Evolutionary conservation across 2,797 vertebrate species (phyloP).

Genomic region (Aphelocoma californica): DNA sequence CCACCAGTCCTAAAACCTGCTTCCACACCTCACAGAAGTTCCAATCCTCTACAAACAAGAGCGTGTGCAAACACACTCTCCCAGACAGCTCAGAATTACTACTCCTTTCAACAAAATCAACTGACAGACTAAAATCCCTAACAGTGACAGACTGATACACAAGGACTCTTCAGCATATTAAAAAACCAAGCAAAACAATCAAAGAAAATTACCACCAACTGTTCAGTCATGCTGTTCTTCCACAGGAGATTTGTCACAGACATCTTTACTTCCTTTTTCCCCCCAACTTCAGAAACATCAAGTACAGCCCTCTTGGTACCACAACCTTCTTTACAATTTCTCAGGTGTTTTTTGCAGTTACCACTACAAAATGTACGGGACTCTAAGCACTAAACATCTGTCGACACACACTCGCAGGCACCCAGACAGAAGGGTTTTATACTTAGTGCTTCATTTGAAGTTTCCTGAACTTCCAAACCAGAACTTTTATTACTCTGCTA

Average conservation of each 20-base stretch:
- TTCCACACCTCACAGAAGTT: background rate
- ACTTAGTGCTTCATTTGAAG: background rate
- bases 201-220: background rate
- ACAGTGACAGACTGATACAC: background rate
- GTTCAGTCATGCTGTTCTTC: background rate
- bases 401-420: background rate
- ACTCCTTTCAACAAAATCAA: background rate
- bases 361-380: rapidly evolving
- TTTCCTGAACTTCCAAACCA: background rate
- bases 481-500: background rate
- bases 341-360: background rate
- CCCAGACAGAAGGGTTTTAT: background rate
- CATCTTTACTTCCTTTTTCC: background rate
- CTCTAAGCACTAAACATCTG: background rate
- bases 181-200: background rate
- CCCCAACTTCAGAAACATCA: background rate
- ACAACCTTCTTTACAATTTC: background rate
- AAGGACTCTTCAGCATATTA: background rate
- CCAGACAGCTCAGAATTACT: background rate
- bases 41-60: background rate
- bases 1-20: background rate
- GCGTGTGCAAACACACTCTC: rapidly evolving
- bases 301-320: background rate
- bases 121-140: background rate
- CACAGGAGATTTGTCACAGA: background rate